These are phyloP conservation scores for Cyphomyrmex costatus DNA, from an alignment of 1,140 invertebrate species.

Conservation along the genomic window DNA sequence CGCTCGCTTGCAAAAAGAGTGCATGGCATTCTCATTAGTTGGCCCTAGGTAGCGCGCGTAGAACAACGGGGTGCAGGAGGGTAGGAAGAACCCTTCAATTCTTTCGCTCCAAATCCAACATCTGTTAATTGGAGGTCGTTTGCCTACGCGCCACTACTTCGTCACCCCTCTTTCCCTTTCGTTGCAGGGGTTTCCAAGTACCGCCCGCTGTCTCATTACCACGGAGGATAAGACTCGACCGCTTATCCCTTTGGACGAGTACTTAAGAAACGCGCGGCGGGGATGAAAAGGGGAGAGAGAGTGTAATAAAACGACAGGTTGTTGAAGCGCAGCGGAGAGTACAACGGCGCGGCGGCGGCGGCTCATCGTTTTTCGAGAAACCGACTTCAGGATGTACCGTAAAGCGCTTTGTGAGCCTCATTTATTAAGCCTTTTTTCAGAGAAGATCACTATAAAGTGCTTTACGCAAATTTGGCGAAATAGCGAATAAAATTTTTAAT, in stretches of 20 bases:
- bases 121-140: constrained; percentile 85
- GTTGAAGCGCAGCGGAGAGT: constrained; percentile 25
- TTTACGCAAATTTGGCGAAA: constrained; percentile 21
- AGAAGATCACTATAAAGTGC: neutral
- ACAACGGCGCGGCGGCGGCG: constrained; percentile 1
- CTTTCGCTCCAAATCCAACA: constrained; percentile 83
- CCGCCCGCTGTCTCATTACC: constrained; percentile 63
- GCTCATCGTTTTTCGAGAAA: constrained; percentile 38
- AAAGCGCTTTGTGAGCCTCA: constrained; percentile 11
- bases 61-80: constrained; percentile 58
- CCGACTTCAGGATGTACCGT: constrained; percentile 24
- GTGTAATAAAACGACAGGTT: constrained; percentile 31
- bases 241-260: constrained; percentile 64
- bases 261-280: constrained; percentile 53
- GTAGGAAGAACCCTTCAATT: constrained; percentile 82
- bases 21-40: constrained; percentile 72
- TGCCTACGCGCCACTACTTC: constrained; percentile 74
- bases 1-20: constrained; percentile 27
- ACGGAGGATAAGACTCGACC: constrained; percentile 62
- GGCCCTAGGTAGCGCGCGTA: constrained; percentile 34
- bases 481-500: constrained; percentile 34
- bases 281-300: neutral
- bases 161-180: constrained; percentile 14
- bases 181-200: constrained; percentile 44
- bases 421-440: constrained; percentile 29